Conservation (phyloP, 2,113 vertebrate genomes). For the Gadus macrocephalus region DNA sequence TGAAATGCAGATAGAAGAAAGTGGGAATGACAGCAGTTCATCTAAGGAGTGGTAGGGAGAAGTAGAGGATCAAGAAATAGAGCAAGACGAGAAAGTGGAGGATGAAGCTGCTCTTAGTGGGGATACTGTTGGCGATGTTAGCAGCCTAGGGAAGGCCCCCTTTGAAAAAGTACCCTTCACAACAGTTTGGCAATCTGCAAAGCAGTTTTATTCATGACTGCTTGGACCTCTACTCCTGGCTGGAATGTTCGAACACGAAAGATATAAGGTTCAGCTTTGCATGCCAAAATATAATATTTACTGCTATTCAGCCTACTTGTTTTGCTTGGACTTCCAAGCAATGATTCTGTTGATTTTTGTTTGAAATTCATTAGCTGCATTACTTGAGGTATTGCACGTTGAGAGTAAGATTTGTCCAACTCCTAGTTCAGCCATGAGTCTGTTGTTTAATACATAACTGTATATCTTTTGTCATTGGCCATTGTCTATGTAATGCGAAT, state of each 20-base stretch:
- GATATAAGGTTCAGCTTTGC: not conserved
- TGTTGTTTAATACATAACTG: no score
- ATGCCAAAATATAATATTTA: not conserved
- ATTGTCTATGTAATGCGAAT: no score
- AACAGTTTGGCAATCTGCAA: not conserved
- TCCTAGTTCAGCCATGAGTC: no score
- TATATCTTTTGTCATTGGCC: no score
- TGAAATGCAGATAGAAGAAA: not conserved
- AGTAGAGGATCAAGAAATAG: not conserved
- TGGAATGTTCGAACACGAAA: not conserved
- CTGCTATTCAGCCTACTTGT: no score
- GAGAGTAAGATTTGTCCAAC: no score
- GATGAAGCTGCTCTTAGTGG: not conserved
- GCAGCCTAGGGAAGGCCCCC: not conserved
- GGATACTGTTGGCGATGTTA: not conserved
- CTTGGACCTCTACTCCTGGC: constrained; percentile 1
- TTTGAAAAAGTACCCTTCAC: not conserved
- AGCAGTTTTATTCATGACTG: not conserved
- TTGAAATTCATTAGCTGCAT: no score
- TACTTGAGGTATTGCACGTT: no score
- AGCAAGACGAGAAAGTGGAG: not conserved
- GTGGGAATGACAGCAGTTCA: not conserved
- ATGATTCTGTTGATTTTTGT: no score
- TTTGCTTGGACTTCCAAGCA: no score
- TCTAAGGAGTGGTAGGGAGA: not conserved